A percentile compares a stretch with the other conserved stretches of the same genome.
Evolutionary conservation across 2,113 vertebrate genomes (phyloP).

Genomic region (Perccottus glenii): DNA sequence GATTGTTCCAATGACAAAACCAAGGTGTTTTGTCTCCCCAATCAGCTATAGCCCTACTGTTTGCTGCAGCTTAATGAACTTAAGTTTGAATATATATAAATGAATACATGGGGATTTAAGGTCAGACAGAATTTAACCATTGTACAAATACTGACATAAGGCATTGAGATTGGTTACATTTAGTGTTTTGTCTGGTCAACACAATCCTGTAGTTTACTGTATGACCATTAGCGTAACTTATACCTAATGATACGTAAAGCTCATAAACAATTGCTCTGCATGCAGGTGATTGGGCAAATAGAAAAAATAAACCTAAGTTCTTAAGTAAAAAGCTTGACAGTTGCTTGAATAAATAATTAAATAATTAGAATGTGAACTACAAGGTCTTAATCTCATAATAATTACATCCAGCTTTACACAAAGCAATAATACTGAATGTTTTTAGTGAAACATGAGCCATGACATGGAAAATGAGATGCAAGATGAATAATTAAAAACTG

Average conservation of each 20-base stretch:
- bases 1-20: conserved; percentile 32
- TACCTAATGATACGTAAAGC: conserved; percentile 13
- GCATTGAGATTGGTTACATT: conserved; percentile 46
- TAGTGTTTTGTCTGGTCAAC: conserved; percentile 14
- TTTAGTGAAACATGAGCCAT: conserved; percentile 46
- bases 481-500: conserved; percentile 60
- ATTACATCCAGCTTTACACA: conserved; percentile 1
- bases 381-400: conserved; percentile 25
- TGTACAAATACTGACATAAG: conserved; percentile 52
- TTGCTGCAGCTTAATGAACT: conserved; percentile 37
- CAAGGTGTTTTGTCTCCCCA: background rate
- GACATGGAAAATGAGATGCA: conserved; percentile 57
- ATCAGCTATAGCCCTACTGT: conserved; percentile 14
- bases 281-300: conserved; percentile 9
- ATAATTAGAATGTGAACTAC: background rate
- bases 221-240: background rate
- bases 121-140: conserved; percentile 29
- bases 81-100: conserved; percentile 9
- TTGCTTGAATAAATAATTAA: conserved; percentile 17
- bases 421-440: conserved; percentile 26
- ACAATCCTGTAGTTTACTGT: conserved; percentile 2
- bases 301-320: background rate
- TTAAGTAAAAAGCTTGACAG: background rate
- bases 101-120: conserved; percentile 11
- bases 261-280: conserved; percentile 8